Evolutionary conservation across 2,113 vertebrate genomes (phyloP), one percentile per base, ranked within the genome.

Genomic region (Nycticebus coucang): DNA sequence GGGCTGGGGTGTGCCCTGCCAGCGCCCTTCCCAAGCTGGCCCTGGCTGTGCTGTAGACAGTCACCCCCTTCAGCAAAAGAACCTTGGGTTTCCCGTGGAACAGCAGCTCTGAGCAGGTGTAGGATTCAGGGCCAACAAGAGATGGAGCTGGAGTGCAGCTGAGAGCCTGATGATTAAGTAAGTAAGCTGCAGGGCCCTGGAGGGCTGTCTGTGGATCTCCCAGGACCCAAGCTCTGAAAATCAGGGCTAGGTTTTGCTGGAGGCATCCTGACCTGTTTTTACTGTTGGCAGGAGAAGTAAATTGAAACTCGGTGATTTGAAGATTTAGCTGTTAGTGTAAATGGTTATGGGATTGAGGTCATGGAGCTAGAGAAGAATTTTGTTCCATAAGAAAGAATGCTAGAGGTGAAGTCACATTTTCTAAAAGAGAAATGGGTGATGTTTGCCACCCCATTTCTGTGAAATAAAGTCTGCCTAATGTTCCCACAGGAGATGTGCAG

Each of bases 281-380:
- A 55, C 55, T 57, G 14, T n/a, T 55, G 33, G 13, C 21, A 57
- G 33, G 74, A 82, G 59, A 74, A 91, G 41, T 79, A 55, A 87
- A 91, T 18, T 59, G 77, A 86, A 89, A 37, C 30, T 83, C 64
- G 22, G 41, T 60, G 37, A 71, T 72, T 75, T 89, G 55, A 93
- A 81, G 55, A 85, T 41, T 37, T 50, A 87, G 22, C 74, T 60
- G 50, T 83, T 87, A 26, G 33, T 60, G 37, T 72, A 45, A 79
- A 91, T 93, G 64, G 41, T 74, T 69, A 71, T 60, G 18, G 66
- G 35, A 81, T n/a, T 41, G 78, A 93, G 55, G 35, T 91, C 53
- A 75, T 79, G 2, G 12, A 28, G 28, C 24, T 28, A 60, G 37
- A 79, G 72, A 64, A 79, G 78, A 87, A 45, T 81, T 37, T 86